phyloP scores from a whole-genome alignment of 1,140 invertebrate species.

The Trachymyrmex septentrionalis region DNA sequence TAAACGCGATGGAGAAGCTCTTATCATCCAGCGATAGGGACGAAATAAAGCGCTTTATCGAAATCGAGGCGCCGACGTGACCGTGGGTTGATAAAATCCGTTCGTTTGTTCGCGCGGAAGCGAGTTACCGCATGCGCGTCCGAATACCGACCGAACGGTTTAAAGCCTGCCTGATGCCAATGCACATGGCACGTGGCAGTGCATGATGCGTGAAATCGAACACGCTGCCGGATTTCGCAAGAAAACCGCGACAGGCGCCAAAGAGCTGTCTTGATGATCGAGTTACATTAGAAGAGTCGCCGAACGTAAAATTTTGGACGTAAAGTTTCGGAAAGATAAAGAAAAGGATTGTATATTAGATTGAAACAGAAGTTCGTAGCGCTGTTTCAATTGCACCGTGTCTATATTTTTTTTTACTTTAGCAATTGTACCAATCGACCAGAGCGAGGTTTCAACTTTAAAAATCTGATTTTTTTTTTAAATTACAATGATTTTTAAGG shows the following conservation, averaged over 20 bases:
- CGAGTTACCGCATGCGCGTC: constrained; percentile 67
- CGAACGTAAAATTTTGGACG: no score
- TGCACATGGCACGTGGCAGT: background rate
- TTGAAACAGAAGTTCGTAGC: no score
- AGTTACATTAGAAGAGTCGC: no score
- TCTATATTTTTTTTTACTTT: no score
- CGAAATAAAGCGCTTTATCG: constrained; percentile 14
- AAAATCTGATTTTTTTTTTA: no score
- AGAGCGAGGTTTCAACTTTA: no score
- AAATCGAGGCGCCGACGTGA: constrained; percentile 58
- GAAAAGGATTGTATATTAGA: no score
- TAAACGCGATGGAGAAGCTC: background rate
- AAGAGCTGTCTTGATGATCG: background rate
- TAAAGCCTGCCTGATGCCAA: background rate
- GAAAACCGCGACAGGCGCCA: background rate
- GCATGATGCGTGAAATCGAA: background rate
- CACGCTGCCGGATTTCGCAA: background rate
- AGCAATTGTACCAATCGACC: no score
- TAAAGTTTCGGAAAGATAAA: no score
- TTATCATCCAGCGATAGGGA: constrained; percentile 63
- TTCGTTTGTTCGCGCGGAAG: constrained; percentile 42
- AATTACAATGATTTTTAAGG: no score
- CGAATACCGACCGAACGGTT: constrained; percentile 71
- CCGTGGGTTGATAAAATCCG: constrained; percentile 73
- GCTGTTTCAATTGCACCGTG: no score